Conservation (phyloP, 2,113 vertebrate species). For the Phalacrocorax brasilianus region DNA sequence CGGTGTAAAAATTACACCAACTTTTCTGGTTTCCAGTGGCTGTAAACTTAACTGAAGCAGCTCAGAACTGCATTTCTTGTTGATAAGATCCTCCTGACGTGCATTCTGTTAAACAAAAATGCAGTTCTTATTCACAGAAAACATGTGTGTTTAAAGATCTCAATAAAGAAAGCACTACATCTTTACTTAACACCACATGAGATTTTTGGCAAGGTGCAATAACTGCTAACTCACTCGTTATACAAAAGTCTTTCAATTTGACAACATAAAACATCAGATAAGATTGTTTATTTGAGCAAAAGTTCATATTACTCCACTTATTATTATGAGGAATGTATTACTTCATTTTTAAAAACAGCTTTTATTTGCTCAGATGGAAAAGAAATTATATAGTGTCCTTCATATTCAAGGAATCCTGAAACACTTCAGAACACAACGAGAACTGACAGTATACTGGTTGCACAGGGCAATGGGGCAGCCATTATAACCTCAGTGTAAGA, state of each 20-base stretch:
- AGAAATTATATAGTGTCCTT: neutral
- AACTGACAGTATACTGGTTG: constrained; percentile 2
- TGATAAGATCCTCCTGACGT: constrained; percentile 21
- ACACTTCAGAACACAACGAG: neutral
- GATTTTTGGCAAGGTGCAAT: neutral
- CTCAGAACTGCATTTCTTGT: constrained; percentile 56
- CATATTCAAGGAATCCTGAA: constrained; percentile 12
- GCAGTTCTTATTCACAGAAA: neutral
- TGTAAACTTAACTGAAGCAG: constrained; percentile 81
- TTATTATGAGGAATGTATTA: constrained; percentile 11
- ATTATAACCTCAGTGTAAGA: neutral
- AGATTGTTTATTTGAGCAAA: constrained; percentile 28
- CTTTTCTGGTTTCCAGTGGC: constrained; percentile 84
- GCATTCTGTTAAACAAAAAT: constrained; percentile 46
- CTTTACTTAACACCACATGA: neutral
- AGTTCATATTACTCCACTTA: neutral
- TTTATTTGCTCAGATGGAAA: constrained; percentile 38
- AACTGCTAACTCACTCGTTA: neutral
- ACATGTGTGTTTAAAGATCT: neutral
- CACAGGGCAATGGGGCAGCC: constrained; percentile 36
- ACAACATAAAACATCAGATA: constrained; percentile 33
- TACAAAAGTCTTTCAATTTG: neutral
- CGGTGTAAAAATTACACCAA: constrained; percentile 88
- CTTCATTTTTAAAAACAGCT: constrained; percentile 40
- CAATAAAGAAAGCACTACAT: neutral